Evolutionary conservation across 2,888 invertebrate species (phyloP), one percentile per base, ranked within the genome.

Genomic region (Cacoxenus indagator): DNA sequence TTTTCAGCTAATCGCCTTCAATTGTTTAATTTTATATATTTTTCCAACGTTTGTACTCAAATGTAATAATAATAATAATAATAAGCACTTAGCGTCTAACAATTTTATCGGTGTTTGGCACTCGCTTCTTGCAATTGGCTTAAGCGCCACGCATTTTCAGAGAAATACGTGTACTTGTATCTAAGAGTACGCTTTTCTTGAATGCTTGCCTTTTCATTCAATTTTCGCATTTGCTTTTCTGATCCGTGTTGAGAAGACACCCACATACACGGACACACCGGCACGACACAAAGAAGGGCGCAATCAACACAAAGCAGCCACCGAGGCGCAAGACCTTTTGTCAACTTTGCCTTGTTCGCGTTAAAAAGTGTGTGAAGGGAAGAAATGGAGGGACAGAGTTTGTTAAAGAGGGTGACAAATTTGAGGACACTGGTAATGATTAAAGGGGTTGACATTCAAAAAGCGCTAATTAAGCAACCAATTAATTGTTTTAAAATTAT

Each of bases 341-440:
- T 81, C 80, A 83, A 81, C 81, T 78, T 83, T 81, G 76, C 83
- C 80, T 83, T 80, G 80, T 78, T 73, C 79, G 76, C 75, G 83
- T 70, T 81, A 79, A 81, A 83, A 73, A 75, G 75, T 69, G 72
- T 71, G 69, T 64, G 65, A 65, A 69, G 8, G 14, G 26, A 4
- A 8, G 70, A 68, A n/a, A 68, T 68, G 46, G 26, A 43, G 0
- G 43, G 24, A 14, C 6, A 54, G 55, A 14, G n/a, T n/a, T n/a
- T n/a, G 19, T 14, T 6, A 59, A 59, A 31, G 1, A 29, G 17
- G 59, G 19, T 51, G 51, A 19, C 2, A 19, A 22, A 4, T 11
- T 8, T 22, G 51, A 51, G 8, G 51, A 19, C 19, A 51, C 8
- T 8, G 2, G 45, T n/a, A 43, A 43, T 43, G 45, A n/a, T n/a